Conservation (phyloP, 2,888 invertebrate genomes). For the Scotopteryx bipunctaria region DNA sequence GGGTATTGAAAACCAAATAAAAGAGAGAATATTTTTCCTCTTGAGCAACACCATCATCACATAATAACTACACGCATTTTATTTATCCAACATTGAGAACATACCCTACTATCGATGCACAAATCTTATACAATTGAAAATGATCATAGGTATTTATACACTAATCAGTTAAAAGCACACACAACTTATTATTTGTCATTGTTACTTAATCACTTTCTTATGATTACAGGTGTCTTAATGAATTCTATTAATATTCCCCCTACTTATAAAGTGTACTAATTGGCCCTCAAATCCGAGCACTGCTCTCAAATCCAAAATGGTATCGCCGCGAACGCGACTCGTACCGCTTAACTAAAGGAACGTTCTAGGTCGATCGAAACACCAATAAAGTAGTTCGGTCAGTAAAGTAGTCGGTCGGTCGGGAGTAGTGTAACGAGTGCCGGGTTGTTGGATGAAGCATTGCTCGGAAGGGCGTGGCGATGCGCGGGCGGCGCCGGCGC, state of each 20-base stretch:
- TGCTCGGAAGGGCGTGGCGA: constrained; percentile 64
- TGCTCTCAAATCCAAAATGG: constrained; percentile 60
- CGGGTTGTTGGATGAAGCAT: constrained; percentile 46
- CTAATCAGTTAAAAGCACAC: neutral
- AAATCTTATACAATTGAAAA: no score
- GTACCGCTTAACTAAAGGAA: neutral
- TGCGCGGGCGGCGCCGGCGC: constrained; percentile 77
- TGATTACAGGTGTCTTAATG: constrained; percentile 70
- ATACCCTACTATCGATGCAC: no score
- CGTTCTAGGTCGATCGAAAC: constrained; percentile 6
- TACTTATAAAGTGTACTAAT: constrained; percentile 51
- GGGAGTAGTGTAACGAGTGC: neutral
- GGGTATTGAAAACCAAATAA: no score
- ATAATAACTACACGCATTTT: no score
- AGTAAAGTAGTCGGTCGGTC: constrained; percentile 13
- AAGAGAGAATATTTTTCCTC: no score
- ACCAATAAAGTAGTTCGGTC: constrained; percentile 21
- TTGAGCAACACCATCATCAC: no score
- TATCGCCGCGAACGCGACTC: constrained; percentile 14
- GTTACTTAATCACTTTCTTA: constrained; percentile 48
- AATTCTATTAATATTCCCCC: constrained; percentile 64
- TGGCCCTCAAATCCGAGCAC: constrained; percentile 73
- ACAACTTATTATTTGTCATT: constrained; percentile 5
- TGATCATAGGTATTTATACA: neutral
- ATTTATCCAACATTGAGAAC: no score